A percentile compares a stretch with the other conserved stretches of the same genome.
These are phyloP conservation scores for Dasysyrphus albostriatus DNA, from an alignment of 2,888 invertebrate genomes.

Conservation along the genomic window DNA sequence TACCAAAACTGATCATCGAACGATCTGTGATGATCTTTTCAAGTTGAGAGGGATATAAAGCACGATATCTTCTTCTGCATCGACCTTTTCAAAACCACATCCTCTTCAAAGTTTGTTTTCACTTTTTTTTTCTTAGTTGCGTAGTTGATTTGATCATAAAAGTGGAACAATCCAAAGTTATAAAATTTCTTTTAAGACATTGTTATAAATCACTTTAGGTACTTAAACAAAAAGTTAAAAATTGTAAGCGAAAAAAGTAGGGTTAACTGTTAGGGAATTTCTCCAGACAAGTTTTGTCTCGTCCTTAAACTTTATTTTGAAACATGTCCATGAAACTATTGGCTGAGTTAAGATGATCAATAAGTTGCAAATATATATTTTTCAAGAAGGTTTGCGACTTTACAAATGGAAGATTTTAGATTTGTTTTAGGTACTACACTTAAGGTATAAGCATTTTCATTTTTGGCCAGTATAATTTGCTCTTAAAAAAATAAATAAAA, in stretches of 20 bases:
- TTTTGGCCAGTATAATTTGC: background rate
- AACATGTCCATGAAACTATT: too few relatives aligned
- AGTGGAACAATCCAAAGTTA: constrained; percentile 42
- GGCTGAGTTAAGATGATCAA: too few relatives aligned
- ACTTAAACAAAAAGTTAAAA: too few relatives aligned
- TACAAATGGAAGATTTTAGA: too few relatives aligned
- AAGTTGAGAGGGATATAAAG: background rate
- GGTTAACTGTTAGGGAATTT: too few relatives aligned
- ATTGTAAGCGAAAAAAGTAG: too few relatives aligned
- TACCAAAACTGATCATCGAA: constrained; percentile 34
- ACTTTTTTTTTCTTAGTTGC: background rate
- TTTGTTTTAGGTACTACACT: too few relatives aligned
- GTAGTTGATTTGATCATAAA: background rate
- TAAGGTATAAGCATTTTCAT: background rate
- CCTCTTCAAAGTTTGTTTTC: constrained; percentile 5
- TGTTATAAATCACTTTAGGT: background rate
- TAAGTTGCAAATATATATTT: too few relatives aligned
- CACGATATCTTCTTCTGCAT: constrained; percentile 7
- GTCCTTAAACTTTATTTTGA: too few relatives aligned
- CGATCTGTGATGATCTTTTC: constrained; percentile 48
- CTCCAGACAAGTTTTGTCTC: too few relatives aligned
- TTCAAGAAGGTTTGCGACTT: too few relatives aligned
- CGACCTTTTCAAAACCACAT: constrained; percentile 33
- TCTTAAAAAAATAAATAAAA: background rate
- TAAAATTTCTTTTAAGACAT: background rate